Evolutionary conservation across 2,113 vertebrate genomes (phyloP).

Genomic region (Ctenodactylus gundi): DNA sequence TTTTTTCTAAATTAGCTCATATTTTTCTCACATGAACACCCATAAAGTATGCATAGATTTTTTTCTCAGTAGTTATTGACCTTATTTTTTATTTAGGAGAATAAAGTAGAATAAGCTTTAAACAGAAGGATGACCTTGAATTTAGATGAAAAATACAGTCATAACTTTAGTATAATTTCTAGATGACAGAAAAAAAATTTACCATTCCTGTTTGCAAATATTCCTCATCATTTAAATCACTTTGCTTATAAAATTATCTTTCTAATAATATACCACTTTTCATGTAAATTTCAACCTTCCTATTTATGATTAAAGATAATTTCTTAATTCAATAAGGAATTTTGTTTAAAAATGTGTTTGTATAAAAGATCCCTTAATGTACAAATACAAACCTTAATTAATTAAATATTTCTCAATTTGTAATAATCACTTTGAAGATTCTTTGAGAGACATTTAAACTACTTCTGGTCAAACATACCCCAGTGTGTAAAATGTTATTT

Average conservation of each 20-base stretch:
- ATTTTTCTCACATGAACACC: background rate
- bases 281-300: no score
- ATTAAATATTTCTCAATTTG: conserved; percentile 9
- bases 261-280: no score
- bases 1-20: background rate
- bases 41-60: background rate
- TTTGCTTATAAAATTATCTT: background rate
- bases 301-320: no score
- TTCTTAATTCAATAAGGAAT: no score
- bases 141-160: background rate
- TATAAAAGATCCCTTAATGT: no score
- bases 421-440: background rate
- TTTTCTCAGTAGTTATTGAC: background rate
- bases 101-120: background rate
- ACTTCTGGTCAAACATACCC: background rate
- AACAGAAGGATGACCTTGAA: background rate
- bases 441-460: background rate
- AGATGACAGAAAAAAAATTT: background rate
- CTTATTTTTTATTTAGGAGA: background rate
- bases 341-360: no score
- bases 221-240: background rate
- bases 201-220: background rate
- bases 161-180: conserved; percentile 18
- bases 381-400: no score
- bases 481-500: background rate